Percentiles rank a stretch among this genome's conserved stretches.
Evolutionary conservation across 2,797 vertebrate genomes (phyloP).

Genomic region (Delichon dasypus): DNA sequence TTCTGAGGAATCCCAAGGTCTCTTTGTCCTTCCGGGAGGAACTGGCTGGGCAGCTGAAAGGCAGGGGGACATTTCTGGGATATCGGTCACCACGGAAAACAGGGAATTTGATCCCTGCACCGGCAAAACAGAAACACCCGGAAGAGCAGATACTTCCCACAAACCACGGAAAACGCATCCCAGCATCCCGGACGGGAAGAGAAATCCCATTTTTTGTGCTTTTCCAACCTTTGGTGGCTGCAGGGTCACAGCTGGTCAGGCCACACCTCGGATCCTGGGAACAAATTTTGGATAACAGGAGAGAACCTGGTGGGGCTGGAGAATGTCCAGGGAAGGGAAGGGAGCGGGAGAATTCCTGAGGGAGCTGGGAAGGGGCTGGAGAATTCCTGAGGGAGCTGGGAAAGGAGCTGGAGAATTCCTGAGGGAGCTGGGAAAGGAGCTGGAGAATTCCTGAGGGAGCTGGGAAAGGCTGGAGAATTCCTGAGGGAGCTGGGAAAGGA

Average conservation of each 20-base stretch:
- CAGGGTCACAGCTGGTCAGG: background rate
- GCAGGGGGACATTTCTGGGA: background rate
- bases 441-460: too few species aligned
- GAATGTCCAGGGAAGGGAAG: accelerated
- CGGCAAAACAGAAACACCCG: background rate
- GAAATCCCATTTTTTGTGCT: background rate
- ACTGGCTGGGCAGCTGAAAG: too few species aligned
- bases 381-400: background rate
- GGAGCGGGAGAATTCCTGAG: background rate
- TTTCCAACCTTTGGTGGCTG: background rate
- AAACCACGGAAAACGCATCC: background rate
- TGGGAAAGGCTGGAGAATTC: too few species aligned
- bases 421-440: background rate
- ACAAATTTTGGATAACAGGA: background rate
- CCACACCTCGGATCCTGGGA: background rate
- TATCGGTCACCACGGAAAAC: background rate
- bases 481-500: too few species aligned
- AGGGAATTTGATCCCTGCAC: background rate
- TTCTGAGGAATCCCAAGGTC: background rate
- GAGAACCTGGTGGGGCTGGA: background rate
- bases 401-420: background rate
- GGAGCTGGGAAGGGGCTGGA: background rate
- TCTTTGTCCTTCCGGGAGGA: background rate
- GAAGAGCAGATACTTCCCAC: background rate
- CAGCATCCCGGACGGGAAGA: background rate